Evolutionary conservation across 2,888 invertebrate species (phyloP), one percentile per base, ranked within the genome.

Genomic region (Hemaris fuciformis): DNA sequence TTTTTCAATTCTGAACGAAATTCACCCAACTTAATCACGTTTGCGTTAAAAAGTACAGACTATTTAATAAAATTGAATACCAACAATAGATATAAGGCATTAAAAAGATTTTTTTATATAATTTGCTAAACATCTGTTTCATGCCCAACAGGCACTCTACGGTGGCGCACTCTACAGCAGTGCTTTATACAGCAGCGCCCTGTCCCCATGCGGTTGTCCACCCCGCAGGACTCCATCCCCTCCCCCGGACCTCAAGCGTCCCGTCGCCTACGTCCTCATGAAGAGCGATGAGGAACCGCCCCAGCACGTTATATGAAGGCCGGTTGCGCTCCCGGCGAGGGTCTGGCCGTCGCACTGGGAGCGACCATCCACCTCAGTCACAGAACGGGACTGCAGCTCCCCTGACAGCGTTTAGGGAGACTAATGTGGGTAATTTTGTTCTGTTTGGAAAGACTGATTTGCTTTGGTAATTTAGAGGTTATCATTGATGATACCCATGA

Each of bases 291-390:
- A 93, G 73, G 94, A 94, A 68, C 91, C 91, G 0, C 92, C 93
- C 1, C 93, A 94, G 64, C 96, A 96, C 83, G 95, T 96, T 87
- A 96, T 96, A 94, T 96, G 96, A 96, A 96, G 95, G 94, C 96
- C 96, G 91, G 95, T 96, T 82, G 95, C 96, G 95, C 96, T 96
- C 92, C 96, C 96, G 79, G 95, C 95, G 81, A 89, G 95, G 76
- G 86, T 85, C n/a, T 87, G 89, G 84, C 85, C 93, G 67, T 76
- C 87, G 72, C 93, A 93, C 68, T 94, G 92, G 91, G 92, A 91
- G 90, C 88, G 84, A 71, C 91, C 92, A 18, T 91, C 91, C 64
- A 91, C 91, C 43, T 90, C 91, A 27, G 77, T 83, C 5, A 81
- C 80, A 66, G 89, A 90, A 38, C 72, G 88, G 68, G 90, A 88